Evolutionary conservation across 1,140 invertebrate genomes (phyloP), one percentile per base, ranked within the genome.

Genomic region (Drosophila quadrilineata): DNA sequence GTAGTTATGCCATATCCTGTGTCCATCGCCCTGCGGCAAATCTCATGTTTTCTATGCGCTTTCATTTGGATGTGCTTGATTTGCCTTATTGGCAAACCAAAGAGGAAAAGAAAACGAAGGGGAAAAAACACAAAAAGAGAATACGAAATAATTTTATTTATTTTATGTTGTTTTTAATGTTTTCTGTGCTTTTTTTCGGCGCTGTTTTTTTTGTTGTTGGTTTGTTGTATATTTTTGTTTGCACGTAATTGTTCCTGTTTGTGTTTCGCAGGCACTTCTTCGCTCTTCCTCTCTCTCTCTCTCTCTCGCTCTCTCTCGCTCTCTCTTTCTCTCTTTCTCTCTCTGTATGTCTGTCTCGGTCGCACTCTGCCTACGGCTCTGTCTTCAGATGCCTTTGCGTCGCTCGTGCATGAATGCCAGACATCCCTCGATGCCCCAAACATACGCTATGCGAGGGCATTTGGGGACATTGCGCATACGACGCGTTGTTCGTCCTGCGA

Each of bases 371-470:
- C 10, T 12, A n/a, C n/a, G n/a, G n/a, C 8, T 14, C 10, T 21
- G 14, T 38, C 6, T 71, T 75, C 53, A 64, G 82, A 71, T 80
- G 75, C 57, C 64, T 59, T 58, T 43, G 14, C 57, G 45, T 14
- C 77, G 76, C 76, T 80, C 76, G 76, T 80, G 76, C 76, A 79
- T 79, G 71, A 80, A 79, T 58, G 54, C 53, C 62, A 64, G 54
- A 65, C 54, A 46, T 16, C 19, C 24, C 22, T 17, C 10, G 33
- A 21, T 17, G 3, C 6, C 8, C 28, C 21, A 31, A n/a, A 0
- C 6, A 3, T 14, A 1, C 28, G 9, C 29, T 3, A 12, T 29
- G 9, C 6, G 22, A 16, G 6, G 38, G 24, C 53, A 50, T 60
- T 65, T 64, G 53, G 46, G 28, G 35, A 52, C 63, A 59, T 52